phyloP scores from a whole-genome alignment of 2,113 vertebrate genomes.

The Pelecanus crispus region DNA sequence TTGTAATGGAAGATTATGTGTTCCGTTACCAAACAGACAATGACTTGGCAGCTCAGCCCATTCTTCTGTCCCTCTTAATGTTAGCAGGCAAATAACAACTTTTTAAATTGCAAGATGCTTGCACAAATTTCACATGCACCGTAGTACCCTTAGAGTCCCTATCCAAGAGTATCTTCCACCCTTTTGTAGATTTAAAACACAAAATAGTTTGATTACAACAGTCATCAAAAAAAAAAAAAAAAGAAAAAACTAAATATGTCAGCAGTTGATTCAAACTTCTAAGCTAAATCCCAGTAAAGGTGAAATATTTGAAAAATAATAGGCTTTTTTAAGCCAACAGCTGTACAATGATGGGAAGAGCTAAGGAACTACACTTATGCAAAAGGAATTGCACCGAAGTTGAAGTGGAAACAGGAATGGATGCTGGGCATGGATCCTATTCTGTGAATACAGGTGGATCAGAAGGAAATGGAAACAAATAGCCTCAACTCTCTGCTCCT shows the following conservation, averaged over 20 bases:
- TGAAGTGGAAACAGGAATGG: not conserved
- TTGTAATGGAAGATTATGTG: conserved; percentile 45
- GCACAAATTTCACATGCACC: conserved; percentile 3
- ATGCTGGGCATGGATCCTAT: not conserved
- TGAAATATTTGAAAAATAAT: not conserved
- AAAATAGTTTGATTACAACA: not conserved
- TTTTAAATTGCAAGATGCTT: conserved; percentile 21
- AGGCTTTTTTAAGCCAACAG: not conserved
- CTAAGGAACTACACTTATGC: not conserved
- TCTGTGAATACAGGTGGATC: fast-evolving
- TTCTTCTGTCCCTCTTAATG: conserved; percentile 3
- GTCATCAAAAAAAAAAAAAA: not conserved
- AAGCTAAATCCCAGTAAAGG: not conserved
- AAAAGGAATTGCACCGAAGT: not conserved
- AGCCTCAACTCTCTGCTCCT: not conserved
- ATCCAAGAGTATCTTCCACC: not conserved
- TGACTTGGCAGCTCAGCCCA: conserved; percentile 45
- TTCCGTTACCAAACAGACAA: conserved; percentile 65
- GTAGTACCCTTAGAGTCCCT: not conserved
- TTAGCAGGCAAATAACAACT: not conserved
- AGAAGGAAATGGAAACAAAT: not conserved
- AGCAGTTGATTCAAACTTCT: not conserved
- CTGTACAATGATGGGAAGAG: not conserved
- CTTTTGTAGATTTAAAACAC: not conserved
- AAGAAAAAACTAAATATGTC: fast-evolving